Conservation (phyloP, 2,797 vertebrate genomes). For the Muscicapa striata region DNA sequence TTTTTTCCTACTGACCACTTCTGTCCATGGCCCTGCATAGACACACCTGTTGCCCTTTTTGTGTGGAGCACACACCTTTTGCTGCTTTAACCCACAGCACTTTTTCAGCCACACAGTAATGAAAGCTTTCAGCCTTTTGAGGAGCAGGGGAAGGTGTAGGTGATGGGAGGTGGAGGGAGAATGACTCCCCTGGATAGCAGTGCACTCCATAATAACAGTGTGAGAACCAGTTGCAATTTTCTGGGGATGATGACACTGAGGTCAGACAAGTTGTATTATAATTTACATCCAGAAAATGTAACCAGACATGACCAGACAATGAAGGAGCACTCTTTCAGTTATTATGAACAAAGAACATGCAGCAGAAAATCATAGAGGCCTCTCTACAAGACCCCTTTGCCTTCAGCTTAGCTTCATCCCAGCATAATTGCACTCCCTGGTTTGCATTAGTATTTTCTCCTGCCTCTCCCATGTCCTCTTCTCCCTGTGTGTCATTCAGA, state of each 20-base stretch:
- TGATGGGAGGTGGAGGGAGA: not conserved
- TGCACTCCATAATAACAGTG: not conserved
- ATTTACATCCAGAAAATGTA: conserved; percentile 54
- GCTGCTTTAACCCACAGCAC: not conserved
- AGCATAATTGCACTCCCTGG: not conserved
- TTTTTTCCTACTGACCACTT: not conserved
- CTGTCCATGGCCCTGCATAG: not conserved
- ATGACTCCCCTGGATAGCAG: not conserved
- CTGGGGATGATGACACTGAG: conserved; percentile 40
- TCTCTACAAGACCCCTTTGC: conserved; percentile 29
- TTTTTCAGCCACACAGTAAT: not conserved
- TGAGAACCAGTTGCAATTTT: conserved; percentile 55
- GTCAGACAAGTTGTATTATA: conserved; percentile 39
- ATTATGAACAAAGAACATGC: conserved; percentile 39
- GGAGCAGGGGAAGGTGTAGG: not conserved
- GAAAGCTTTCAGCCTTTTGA: not conserved
- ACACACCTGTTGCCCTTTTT: not conserved
- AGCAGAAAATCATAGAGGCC: conserved; percentile 20
- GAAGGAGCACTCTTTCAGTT: conserved; percentile 30
- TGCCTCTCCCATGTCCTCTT: not conserved
- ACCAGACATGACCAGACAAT: conserved; percentile 56
- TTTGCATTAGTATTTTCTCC: conserved; percentile 29
- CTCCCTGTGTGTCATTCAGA: not conserved
- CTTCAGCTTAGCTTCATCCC: conserved; percentile 32
- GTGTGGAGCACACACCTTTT: not conserved